Evolutionary conservation across 2,113 vertebrate species (phyloP).

Genomic region (Gobio gobio): DNA sequence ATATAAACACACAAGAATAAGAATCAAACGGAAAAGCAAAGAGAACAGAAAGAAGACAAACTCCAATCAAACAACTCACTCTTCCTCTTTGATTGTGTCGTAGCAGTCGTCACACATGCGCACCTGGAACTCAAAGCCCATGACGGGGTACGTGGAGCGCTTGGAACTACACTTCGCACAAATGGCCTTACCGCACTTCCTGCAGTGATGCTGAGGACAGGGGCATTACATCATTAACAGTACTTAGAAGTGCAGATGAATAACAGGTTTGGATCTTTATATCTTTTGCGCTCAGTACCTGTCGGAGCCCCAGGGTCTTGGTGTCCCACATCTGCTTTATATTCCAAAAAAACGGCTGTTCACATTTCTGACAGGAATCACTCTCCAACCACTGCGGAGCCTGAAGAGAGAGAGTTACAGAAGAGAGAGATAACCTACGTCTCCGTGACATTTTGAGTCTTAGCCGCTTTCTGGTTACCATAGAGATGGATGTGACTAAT

Average conservation of each 20-base stretch:
- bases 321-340: constrained; percentile 99
- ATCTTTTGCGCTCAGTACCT: constrained; percentile 75
- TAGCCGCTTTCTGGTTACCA: background rate
- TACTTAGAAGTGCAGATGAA: background rate
- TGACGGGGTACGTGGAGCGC: constrained; percentile 89
- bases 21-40: constrained; percentile 14
- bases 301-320: constrained; percentile 90
- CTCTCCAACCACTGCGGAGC: constrained; percentile 97
- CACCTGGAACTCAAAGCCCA: constrained; percentile 98
- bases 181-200: constrained; percentile 94
- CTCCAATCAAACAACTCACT: constrained; percentile 81
- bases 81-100: constrained; percentile 93
- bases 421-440: background rate
- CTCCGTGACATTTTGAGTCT: background rate
- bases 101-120: constrained; percentile 93
- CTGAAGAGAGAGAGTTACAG: constrained; percentile 68
- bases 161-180: constrained; percentile 96
- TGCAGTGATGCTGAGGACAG: constrained; percentile 89
- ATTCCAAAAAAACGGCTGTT: constrained; percentile 99
- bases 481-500: constrained; percentile 2
- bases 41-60: background rate
- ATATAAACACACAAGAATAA: constrained; percentile 33
- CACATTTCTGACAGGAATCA: constrained; percentile 97
- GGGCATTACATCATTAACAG: background rate
- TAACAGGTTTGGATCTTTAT: background rate